These are phyloP conservation scores for Alviniconcha strummeri DNA, from an alignment of 2,888 invertebrate genomes.

Conservation along the genomic window DNA sequence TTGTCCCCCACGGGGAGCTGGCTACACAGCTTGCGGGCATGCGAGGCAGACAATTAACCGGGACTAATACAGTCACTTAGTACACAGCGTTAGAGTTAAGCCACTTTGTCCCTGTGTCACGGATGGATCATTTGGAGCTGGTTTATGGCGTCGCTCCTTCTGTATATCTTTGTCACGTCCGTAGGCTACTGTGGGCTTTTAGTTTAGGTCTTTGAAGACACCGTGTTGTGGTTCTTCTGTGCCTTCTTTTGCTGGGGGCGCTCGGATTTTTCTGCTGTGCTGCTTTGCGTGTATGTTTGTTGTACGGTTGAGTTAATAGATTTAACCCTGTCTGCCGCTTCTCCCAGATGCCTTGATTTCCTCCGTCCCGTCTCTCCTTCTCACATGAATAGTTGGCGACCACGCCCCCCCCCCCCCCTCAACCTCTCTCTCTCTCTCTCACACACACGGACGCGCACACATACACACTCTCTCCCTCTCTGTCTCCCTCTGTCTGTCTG, in stretches of 20 bases:
- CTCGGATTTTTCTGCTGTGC: too few relatives aligned
- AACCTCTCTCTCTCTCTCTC: neutral
- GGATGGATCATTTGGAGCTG: constrained; percentile 11
- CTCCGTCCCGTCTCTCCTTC: too few relatives aligned
- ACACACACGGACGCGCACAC: neutral
- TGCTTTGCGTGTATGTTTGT: too few relatives aligned
- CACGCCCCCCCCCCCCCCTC: neutral
- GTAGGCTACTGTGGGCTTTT: too few relatives aligned
- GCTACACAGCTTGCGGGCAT: constrained; percentile 7
- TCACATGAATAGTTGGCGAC: too few relatives aligned
- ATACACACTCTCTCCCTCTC: neutral
- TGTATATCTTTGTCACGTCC: neutral
- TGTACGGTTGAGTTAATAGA: too few relatives aligned
- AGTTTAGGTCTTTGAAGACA: too few relatives aligned
- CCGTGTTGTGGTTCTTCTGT: too few relatives aligned
- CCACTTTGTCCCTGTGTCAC: constrained; percentile 7
- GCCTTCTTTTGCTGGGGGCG: too few relatives aligned
- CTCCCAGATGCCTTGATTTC: too few relatives aligned
- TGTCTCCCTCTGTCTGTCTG: neutral
- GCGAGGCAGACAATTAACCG: constrained; percentile 19
- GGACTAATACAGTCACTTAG: constrained; percentile 19
- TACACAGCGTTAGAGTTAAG: constrained; percentile 13
- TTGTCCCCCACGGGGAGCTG: neutral
- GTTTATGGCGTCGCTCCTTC: neutral
- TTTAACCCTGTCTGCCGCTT: too few relatives aligned